phyloP scores from a whole-genome alignment of 2,113 vertebrate genomes.

The Petrocephalus microphthalmus region DNA sequence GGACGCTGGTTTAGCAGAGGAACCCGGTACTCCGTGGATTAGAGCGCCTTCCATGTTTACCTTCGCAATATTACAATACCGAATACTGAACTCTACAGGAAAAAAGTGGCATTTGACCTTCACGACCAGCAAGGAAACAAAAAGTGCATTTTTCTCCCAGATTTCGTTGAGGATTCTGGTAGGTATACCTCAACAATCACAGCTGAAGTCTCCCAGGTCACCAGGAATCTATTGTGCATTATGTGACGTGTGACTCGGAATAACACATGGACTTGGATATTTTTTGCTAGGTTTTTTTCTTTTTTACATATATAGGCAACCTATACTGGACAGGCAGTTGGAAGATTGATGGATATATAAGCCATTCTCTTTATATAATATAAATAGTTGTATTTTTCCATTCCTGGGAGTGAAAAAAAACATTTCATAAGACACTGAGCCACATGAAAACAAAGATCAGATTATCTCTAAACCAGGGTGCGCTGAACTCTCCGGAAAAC shows the following conservation, averaged over 20 bases:
- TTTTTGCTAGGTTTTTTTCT: neutral
- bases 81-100: neutral
- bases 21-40: neutral
- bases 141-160: neutral
- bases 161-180: neutral
- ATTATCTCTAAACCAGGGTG: neutral
- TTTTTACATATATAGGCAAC: neutral
- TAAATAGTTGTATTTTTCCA: neutral
- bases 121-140: neutral
- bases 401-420: neutral
- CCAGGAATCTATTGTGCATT: neutral
- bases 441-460: neutral
- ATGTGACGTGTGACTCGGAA: neutral
- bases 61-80: neutral
- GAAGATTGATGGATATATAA: slow-evolving; percentile 1
- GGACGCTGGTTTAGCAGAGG: neutral
- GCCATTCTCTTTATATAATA: neutral
- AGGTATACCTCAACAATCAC: neutral
- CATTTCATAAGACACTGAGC: neutral
- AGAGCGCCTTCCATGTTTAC: neutral
- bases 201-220: neutral
- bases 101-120: neutral
- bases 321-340: neutral
- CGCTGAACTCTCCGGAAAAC: neutral
- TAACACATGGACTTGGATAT: neutral